phyloP scores from a whole-genome alignment of 2,888 invertebrate genomes.

The Drosophila barbarae region DNA sequence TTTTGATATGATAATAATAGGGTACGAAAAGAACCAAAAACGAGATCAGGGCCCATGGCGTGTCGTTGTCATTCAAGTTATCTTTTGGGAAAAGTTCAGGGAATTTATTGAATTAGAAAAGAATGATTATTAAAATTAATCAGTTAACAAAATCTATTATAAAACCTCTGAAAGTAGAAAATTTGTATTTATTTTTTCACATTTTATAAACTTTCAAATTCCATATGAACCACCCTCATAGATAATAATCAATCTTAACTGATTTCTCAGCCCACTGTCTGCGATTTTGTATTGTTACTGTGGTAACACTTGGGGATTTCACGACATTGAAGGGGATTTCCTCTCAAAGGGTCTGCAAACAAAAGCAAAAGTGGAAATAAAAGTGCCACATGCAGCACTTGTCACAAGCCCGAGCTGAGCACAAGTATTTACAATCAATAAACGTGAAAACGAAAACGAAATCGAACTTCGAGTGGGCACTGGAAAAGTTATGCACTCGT shows the following conservation, averaged over 20 bases:
- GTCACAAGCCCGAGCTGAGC: conserved; percentile 32
- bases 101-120: background rate
- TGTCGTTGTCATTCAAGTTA: conserved; percentile 11
- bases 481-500: conserved; percentile 30
- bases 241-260: background rate
- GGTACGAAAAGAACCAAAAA: conserved; percentile 5
- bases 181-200: background rate
- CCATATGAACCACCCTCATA: background rate
- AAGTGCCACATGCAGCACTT: conserved; percentile 53
- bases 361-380: conserved; percentile 24
- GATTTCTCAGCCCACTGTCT: background rate
- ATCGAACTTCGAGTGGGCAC: conserved; percentile 32
- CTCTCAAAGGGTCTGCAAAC: conserved; percentile 4
- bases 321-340: conserved; percentile 31
- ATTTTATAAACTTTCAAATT: background rate
- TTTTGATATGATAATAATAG: conserved; percentile 36
- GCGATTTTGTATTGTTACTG: conserved; percentile 4
- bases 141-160: background rate
- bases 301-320: conserved; percentile 16
- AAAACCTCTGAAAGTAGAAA: background rate
- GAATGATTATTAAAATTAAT: background rate
- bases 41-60: conserved; percentile 24
- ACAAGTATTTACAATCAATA: conserved; percentile 56
- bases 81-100: background rate
- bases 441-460: conserved; percentile 36